phyloP scores from a whole-genome alignment of 2,113 vertebrate species.

The Sitta europaea region DNA sequence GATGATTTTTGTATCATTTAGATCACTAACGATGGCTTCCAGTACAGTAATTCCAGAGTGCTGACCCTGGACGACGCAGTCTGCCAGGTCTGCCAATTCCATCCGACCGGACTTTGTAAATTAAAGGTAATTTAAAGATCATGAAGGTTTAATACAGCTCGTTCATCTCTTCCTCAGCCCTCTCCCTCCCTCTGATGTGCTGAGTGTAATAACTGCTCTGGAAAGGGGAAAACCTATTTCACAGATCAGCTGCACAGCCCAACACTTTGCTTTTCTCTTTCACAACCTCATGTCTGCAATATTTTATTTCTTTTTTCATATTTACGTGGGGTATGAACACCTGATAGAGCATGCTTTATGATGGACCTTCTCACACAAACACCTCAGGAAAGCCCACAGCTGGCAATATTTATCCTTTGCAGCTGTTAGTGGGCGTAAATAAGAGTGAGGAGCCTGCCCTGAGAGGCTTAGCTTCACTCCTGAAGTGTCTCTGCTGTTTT shows the following conservation, averaged over 20 bases:
- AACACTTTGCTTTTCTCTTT: neutral
- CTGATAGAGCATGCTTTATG: neutral
- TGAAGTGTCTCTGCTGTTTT: neutral
- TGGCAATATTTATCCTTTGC: neutral
- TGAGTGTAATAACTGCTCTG: neutral
- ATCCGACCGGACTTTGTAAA: constrained; percentile 76
- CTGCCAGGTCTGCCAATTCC: constrained; percentile 76
- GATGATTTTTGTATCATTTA: constrained; percentile 59
- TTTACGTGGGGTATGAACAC: neutral
- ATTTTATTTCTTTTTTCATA: neutral
- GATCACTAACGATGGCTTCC: constrained; percentile 78
- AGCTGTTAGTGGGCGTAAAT: neutral
- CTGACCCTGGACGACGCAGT: constrained; percentile 77
- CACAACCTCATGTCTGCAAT: neutral
- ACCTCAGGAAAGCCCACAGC: neutral
- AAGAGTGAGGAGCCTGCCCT: neutral
- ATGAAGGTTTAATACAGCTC: constrained; percentile 30
- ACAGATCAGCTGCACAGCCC: neutral
- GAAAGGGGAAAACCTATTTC: constrained; percentile 38
- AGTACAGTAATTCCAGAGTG: constrained; percentile 74
- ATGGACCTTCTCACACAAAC: neutral
- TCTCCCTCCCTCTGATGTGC: neutral
- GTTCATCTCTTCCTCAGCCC: constrained; percentile 38
- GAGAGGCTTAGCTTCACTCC: neutral
- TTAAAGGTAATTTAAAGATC: constrained; percentile 82